These are phyloP conservation scores for Murina feae DNA, from an alignment of 2,113 vertebrate species.

Conservation along the genomic window DNA sequence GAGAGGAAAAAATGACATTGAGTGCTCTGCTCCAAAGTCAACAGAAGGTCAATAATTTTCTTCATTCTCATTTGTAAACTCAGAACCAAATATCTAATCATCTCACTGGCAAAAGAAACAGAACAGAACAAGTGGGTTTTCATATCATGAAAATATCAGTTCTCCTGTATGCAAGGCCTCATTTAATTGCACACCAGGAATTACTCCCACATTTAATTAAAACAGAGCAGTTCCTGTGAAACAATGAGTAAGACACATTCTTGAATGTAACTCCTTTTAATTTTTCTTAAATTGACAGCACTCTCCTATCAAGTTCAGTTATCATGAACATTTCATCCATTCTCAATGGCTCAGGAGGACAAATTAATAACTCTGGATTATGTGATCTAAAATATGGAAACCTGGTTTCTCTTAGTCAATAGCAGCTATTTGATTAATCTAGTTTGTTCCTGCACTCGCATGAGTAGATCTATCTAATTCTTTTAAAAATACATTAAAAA, in stretches of 20 bases:
- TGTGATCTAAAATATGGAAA: constrained; percentile 33
- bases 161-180: not conserved
- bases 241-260: constrained; percentile 27
- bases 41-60: constrained; percentile 33
- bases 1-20: not conserved
- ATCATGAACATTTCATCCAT: constrained; percentile 17
- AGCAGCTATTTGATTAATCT: constrained; percentile 48
- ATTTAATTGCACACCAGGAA: not conserved
- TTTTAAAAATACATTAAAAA: constrained; percentile 64
- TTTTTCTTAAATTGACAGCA: constrained; percentile 39
- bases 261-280: not conserved
- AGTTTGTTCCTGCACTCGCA: constrained; percentile 17
- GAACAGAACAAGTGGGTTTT: constrained; percentile 6
- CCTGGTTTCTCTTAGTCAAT: constrained; percentile 46
- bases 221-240: constrained; percentile 36
- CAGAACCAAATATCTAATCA: constrained; percentile 34
- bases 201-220: constrained; percentile 48
- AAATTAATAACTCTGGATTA: constrained; percentile 37
- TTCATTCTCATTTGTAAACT: constrained; percentile 14
- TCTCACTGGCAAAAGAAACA: constrained; percentile 24
- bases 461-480: constrained; percentile 64
- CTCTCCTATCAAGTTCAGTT: constrained; percentile 23
- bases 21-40: constrained; percentile 22
- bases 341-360: constrained; percentile 22
- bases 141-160: not conserved